phyloP scores from a whole-genome alignment of 2,888 invertebrate species.

The Habrosyne pyritoides region DNA sequence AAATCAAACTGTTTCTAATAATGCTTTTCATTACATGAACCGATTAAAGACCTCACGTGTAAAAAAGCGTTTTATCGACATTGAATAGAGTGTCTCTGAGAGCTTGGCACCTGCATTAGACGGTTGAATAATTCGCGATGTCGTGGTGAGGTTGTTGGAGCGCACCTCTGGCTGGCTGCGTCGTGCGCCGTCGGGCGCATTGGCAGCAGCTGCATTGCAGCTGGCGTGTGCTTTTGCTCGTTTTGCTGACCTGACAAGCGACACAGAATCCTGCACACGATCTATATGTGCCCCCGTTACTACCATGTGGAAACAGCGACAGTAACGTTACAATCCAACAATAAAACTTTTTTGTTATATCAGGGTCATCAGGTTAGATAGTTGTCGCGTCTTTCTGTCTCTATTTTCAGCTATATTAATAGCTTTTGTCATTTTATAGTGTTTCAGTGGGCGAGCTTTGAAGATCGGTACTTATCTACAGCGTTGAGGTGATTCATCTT shows the following conservation, averaged over 20 bases:
- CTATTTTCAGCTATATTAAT: conserved; percentile 2
- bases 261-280: conserved; percentile 19
- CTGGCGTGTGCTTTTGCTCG: conserved; percentile 74
- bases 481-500: neutral
- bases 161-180: conserved; percentile 17
- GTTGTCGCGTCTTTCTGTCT: conserved; percentile 3
- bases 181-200: conserved; percentile 36
- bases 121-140: conserved; percentile 58
- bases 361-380: conserved; percentile 16
- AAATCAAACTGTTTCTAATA: no score
- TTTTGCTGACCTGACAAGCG: conserved; percentile 60
- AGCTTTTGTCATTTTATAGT: neutral
- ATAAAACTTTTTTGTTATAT: neutral
- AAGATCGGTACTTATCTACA: neutral
- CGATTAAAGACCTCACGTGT: no score
- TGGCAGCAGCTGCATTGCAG: conserved; percentile 75
- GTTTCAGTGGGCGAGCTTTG: conserved; percentile 5
- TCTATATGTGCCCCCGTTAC: neutral
- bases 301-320: neutral
- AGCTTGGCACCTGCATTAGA: conserved; percentile 50
- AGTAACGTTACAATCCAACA: neutral
- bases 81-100: neutral
- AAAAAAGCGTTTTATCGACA: no score
- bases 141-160: conserved; percentile 37
- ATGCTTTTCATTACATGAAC: no score